These are phyloP conservation scores for Tiliacea citrago DNA, from an alignment of 2,888 invertebrate genomes.

Conservation along the genomic window DNA sequence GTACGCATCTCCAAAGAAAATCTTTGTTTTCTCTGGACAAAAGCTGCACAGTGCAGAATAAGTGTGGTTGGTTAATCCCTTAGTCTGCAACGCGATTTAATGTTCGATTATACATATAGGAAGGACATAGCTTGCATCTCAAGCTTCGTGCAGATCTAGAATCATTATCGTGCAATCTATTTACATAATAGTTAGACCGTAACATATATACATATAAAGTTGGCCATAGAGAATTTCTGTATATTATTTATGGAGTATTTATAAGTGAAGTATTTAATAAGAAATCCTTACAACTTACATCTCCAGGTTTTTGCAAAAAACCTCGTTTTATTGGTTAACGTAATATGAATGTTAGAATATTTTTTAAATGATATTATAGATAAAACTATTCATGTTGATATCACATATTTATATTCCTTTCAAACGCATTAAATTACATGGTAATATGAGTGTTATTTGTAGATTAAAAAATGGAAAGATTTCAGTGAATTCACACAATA, in stretches of 20 bases:
- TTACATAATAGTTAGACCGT: slow-evolving; percentile 57
- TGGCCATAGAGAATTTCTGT: slow-evolving; percentile 37
- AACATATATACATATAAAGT: slow-evolving; percentile 60
- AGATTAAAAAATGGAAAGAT: slow-evolving; percentile 51
- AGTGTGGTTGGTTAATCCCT: no score
- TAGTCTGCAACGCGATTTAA: neutral
- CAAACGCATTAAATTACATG: slow-evolving; percentile 40
- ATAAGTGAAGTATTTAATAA: slow-evolving; percentile 56
- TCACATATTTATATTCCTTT: slow-evolving; percentile 40
- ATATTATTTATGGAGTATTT: slow-evolving; percentile 60
- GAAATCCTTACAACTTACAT: slow-evolving; percentile 37
- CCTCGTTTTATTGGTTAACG: slow-evolving; percentile 58
- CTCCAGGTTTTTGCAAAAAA: slow-evolving; percentile 54
- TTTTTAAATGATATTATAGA: slow-evolving; percentile 54
- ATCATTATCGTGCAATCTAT: slow-evolving; percentile 47
- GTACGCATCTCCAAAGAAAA: no score
- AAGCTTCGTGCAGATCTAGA: slow-evolving; percentile 17
- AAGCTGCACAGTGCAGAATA: no score
- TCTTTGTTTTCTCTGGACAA: no score
- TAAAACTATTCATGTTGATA: slow-evolving; percentile 49
- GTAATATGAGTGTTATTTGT: slow-evolving; percentile 45
- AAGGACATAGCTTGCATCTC: slow-evolving; percentile 19
- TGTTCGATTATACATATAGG: slow-evolving; percentile 13
- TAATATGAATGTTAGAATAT: slow-evolving; percentile 62
- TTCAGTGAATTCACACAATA: slow-evolving; percentile 58